Base-by-base conservation (phyloP, 2,888 invertebrate species). In the Scaptodrosophila latifasciaeformis region DNA sequence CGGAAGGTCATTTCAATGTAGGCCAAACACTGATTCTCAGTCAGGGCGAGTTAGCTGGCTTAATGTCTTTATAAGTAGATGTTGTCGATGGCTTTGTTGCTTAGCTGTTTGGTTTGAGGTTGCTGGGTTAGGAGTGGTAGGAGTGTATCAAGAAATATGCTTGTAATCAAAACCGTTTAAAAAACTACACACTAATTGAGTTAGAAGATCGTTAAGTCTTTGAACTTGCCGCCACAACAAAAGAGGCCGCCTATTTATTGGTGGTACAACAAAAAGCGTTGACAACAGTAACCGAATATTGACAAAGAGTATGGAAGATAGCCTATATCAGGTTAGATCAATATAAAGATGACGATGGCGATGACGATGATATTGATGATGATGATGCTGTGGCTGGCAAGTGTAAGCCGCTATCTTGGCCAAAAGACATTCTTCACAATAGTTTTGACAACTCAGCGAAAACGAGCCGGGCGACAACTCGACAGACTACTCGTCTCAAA, bases 101-200 rank as follows among this genome's bases (percentile, higher is more conserved):
- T 37, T 34, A 31, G 17, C 24, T 35, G 10, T 35, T 15, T 13
- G 6, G 12, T 13, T 13, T 1, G 2, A 4, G 6, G 15, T 13
- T 10, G 12, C 2, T 30, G 35, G 27, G 46, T 48, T 51, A 39
- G 49, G 40, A 13, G 49, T 37, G 45, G 46, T 54, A 34, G 18
- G 35, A 12, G 34, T 34, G 10, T 19, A 54, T 15, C 13, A 39
- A 65, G 49, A 70, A 75, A 75, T 60, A 49, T 74, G 74, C 80
- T 71, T 81, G 80, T 79, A 81, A 75, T 80, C 77, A 81, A 81
- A 81, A 77, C 75, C 82, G 81, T 76, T 81, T 81, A 75, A 67
- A 77, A 77, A 62, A 67, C 75, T 67, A 70, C 62, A 74, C 67
- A 67, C 82, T 82, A 76, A 76, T 76, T 76, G 76, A 76, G 82